Base-by-base conservation (phyloP, 2,888 invertebrate genomes). In the Pristionchus arcanus region DNA sequence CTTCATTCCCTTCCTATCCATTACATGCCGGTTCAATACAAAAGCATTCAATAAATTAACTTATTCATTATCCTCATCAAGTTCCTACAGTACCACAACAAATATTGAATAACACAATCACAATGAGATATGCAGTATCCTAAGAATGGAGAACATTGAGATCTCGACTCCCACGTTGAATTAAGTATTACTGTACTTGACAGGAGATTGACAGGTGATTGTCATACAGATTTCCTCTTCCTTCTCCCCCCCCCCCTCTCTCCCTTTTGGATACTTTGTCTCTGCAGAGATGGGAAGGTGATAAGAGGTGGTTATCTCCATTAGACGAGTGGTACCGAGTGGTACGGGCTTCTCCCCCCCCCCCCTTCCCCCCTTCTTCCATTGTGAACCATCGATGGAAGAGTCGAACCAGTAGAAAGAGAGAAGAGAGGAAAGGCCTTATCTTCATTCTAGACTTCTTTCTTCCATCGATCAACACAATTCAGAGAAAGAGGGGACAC, bases 341-440 rank as follows among this genome's bases (percentile, higher is more conserved):
- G 74, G 74, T 77, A 77, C 74, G 74, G 37, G 74, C 74, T 77
- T 77, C 74, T 42, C 74, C 74, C 74, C 42, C 74, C 74, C 31
- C 74, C 74, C 34, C 74, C 16, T 42, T 42, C 74, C 13, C 74
- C 31, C 71, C 34, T 34, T 16, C 34, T 31, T 31, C 31, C 71
- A 49, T 71, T 21, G 16, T n/a, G 37, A 77, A 77, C 74, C 42
- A 25, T 42, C 74, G 42, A 77, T 21, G 31, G 71, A 71, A 42
- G 34, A 77, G 74, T 31, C 34, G 74, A 77, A 42, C 34, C 74
- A 77, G 42, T 77, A 77, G 74, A 77, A 25, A 68, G 74, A 77
- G 74, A 77, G 74, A 77, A 42, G 42, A 31, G 74, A 77, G 25
- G 42, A 11, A 42, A 77, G 42, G 31, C 16, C 74, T 77, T 77